These are phyloP conservation scores for Serranus cabrilla DNA, from an alignment of 2,797 vertebrate genomes.

Conservation along the genomic window DNA sequence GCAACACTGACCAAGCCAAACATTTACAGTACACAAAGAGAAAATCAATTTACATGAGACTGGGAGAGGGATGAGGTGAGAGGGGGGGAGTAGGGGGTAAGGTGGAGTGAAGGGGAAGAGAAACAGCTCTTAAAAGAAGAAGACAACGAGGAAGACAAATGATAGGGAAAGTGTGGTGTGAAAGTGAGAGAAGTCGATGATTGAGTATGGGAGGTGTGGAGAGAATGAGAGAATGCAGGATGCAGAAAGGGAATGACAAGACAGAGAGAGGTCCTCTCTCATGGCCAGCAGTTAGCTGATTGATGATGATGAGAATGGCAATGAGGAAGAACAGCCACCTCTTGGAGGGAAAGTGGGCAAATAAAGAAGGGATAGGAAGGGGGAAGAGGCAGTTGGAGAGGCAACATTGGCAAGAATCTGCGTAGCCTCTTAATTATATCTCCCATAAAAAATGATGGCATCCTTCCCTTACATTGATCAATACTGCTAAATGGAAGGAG, in stretches of 20 bases:
- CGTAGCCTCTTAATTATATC: conserved; percentile 64
- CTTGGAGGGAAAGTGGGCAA: conserved; percentile 40
- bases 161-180: conserved; percentile 56
- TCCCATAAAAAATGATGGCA: conserved; percentile 65
- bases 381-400: conserved; percentile 21
- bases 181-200: conserved; percentile 73
- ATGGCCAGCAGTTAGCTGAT: conserved; percentile 75
- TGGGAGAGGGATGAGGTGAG: conserved; percentile 12
- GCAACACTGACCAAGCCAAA: conserved; percentile 71
- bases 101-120: conserved; percentile 27
- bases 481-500: conserved; percentile 32
- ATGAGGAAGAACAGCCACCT: conserved; percentile 76
- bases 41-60: conserved; percentile 73
- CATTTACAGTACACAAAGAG: conserved; percentile 65
- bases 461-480: conserved; percentile 63
- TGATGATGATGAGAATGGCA: conserved; percentile 82
- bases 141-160: conserved; percentile 72
- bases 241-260: conserved; percentile 73
- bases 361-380: conserved; percentile 35
- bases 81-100: neutral
- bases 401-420: conserved; percentile 30
- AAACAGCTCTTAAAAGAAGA: conserved; percentile 50
- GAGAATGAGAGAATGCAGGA: conserved; percentile 65
- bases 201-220: conserved; percentile 60
- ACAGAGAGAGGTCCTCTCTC: conserved; percentile 70